Evolutionary conservation across 2,797 vertebrate genomes (phyloP), one percentile per base, ranked within the genome.

Genomic region (Gymnoscopelus braueri): DNA sequence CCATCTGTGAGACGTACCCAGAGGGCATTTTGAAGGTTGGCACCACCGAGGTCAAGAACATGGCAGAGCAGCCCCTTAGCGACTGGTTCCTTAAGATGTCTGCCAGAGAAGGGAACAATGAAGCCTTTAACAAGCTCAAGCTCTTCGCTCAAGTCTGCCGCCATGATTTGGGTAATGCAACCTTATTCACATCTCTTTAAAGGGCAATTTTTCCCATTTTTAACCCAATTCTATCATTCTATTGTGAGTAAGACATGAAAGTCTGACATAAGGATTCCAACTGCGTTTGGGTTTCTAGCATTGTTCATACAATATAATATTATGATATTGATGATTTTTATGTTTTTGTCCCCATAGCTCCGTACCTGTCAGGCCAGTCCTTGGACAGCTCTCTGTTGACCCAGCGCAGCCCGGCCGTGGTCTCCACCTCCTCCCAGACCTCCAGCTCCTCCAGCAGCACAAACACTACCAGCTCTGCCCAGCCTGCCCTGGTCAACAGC

Each of bases 131-230:
- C 89, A 97, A 97, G 90, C 96, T 99, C 85, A 97, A 96, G 84
- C 93, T 98, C 59, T 99, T 97, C 15, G 97, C 98, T 75, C 97
- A 99, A 98, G 97, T 98, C 81, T 99, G 96, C 93, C 95, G 94
- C 91, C 97, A 98, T 0, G 96, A 99, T 82, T 87, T 99, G 84
- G 98, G 98, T 99, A 96, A 7, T 68, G 77, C 5, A 5, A 12
- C 19, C 74, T 69, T 6, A 5, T n/a, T 55, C 39, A 0, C 56
- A 15, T 1, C 12, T 79, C 85, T 62, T 62, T 72, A 82, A 58
- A 62, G 48, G 7, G 12, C 2, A 19, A 19, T 19, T 61, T 0
- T 1, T 60, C 1, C 19, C 19, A 19, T 59, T 47, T 0, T 0
- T 47, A 32, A 65, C 66, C 54, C 26, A 0, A 52, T 85, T 82